Base-by-base conservation (phyloP, 2,888 invertebrate genomes). In the Lycocerus yunnanus region DNA sequence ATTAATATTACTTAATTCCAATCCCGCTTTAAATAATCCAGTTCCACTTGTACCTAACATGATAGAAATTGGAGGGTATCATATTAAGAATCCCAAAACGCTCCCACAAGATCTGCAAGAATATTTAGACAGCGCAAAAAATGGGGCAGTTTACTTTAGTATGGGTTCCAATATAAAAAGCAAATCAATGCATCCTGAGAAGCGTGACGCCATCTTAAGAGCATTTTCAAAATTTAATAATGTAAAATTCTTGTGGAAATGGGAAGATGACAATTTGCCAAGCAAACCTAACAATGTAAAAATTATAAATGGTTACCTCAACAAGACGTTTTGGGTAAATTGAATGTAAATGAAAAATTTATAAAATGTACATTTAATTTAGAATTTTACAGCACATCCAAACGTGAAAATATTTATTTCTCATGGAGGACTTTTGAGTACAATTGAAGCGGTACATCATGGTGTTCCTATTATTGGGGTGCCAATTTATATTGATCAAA, bases 141-240 rank as follows among this genome's bases (percentile, higher is more conserved):
- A 90, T 68, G 91, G 91, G 1, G 89, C 88, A 0, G 85, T 91
- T 1, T 90, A 90, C 75, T 88, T 91, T 76, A 90, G 89, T 78
- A 89, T 92, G 81, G 92, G 92, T 2, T 90, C 91, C 0, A 89
- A 90, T 75, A 86, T 91, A 0, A 87, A 88, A 71, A 89, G 89
- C 21, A 72, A 75, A 14, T 66, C 79, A 1, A 73, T 86, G 73
- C 81, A 84, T 2, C 75, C 77, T 14, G 76, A 81, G 68, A 81
- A 73, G 58, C 75, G 80, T 14, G 73, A 80, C 15, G 78, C 75
- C 2, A 80, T 87, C 21, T 15, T 86, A 9, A 78, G 76, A 15
- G 84, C 81, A 3, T 86, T 87, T 71, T 77, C 81, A 0, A 80
- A 82, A 66, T 73, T 87, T 66, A 83, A 83, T 43, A 83, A 85